phyloP scores from a whole-genome alignment of 2,113 vertebrate genomes.

The Cebidichthys violaceus region DNA sequence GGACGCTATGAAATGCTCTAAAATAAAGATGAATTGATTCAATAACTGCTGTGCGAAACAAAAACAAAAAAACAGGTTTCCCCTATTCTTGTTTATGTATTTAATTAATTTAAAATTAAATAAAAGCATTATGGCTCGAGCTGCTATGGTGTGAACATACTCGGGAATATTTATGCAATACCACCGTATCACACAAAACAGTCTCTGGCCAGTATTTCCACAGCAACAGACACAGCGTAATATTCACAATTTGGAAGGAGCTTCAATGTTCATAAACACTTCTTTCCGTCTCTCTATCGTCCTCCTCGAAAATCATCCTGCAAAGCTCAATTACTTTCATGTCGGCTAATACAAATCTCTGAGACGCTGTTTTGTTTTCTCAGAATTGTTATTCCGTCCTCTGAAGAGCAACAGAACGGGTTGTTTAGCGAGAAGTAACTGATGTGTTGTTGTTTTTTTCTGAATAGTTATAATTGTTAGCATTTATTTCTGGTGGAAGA shows the following conservation, averaged over 20 bases:
- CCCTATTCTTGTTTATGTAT: constrained; percentile 73
- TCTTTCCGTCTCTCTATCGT: constrained; percentile 48
- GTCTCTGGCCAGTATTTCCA: constrained; percentile 72
- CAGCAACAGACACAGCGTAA: constrained; percentile 72
- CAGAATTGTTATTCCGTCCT: constrained; percentile 68
- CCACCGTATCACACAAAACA: constrained; percentile 72
- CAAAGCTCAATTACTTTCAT: constrained; percentile 69
- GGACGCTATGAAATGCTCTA: constrained; percentile 23
- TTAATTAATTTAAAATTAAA: constrained; percentile 76
- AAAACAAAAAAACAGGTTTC: constrained; percentile 19
- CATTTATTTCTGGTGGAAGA: constrained; percentile 76
- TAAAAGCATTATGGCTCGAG: constrained; percentile 68
- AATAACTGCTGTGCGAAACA: constrained; percentile 56
- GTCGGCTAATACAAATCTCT: constrained; percentile 73
- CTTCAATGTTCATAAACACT: constrained; percentile 67
- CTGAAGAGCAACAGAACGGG: constrained; percentile 56
- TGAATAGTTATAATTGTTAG: constrained; percentile 77
- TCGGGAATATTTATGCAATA: constrained; percentile 72
- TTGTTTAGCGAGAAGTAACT: constrained; percentile 63
- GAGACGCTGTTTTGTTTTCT: constrained; percentile 59
- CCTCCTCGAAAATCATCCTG: constrained; percentile 59
- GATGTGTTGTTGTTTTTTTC: constrained; percentile 55
- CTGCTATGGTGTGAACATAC: constrained; percentile 68
- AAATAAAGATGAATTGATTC: constrained; percentile 63
- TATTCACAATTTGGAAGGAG: constrained; percentile 70